These are phyloP conservation scores for Macquaria australasica DNA, from an alignment of 2,113 vertebrate species.

Conservation along the genomic window DNA sequence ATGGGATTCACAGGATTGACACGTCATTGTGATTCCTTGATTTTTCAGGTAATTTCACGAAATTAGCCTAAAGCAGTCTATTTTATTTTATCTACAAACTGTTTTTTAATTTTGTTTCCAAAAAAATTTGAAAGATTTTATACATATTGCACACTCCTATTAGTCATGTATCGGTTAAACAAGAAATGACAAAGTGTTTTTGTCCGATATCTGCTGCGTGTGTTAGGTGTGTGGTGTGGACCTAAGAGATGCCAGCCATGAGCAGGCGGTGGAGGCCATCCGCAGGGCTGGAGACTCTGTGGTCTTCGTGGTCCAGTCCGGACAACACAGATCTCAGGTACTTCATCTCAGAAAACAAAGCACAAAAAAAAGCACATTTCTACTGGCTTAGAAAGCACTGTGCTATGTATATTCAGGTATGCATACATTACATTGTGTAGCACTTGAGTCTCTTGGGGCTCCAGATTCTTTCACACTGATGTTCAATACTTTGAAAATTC, in stretches of 20 bases:
- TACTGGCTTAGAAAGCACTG: background rate
- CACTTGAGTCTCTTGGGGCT: background rate
- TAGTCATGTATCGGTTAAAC: too few species aligned
- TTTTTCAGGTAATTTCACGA: background rate
- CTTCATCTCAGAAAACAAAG: constrained; percentile 52
- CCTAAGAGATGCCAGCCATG: constrained; percentile 95
- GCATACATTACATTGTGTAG: background rate
- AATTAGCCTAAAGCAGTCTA: background rate
- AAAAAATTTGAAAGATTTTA: background rate
- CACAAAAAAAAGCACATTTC: background rate
- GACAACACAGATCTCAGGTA: constrained; percentile 90
- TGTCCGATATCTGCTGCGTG: background rate
- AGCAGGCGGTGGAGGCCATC: constrained; percentile 97
- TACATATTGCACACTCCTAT: background rate
- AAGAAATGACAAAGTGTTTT: background rate
- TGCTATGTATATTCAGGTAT: background rate
- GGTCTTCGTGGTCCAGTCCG: constrained; percentile 93
- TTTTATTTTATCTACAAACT: too few species aligned
- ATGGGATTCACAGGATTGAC: background rate
- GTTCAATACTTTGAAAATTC: constrained; percentile 4
- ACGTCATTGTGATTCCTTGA: background rate
- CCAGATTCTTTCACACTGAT: constrained; percentile 6
- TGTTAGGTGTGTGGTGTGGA: constrained; percentile 93
- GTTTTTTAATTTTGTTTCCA: background rate
- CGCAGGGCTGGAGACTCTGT: constrained; percentile 93